phyloP scores from a whole-genome alignment of 2,797 vertebrate genomes.

The Mustela erminea region DNA sequence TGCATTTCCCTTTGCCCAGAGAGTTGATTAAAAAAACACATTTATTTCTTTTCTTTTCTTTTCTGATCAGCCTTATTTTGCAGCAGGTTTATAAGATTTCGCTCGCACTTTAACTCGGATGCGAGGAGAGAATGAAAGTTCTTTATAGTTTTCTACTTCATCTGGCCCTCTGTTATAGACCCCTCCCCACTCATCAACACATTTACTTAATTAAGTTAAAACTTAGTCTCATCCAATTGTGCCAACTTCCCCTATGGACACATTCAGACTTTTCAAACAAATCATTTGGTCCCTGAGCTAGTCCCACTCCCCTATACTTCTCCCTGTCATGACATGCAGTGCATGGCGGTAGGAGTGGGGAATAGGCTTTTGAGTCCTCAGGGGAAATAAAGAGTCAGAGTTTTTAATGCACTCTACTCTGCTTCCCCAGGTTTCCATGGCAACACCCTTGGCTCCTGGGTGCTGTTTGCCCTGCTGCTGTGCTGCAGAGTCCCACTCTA shows the following conservation, averaged over 20 bases:
- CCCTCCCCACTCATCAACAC: neutral
- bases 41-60: neutral
- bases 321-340: neutral
- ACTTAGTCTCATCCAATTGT: neutral
- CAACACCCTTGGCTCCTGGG: conserved; percentile 42
- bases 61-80: conserved; percentile 25
- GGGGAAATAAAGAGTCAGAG: neutral
- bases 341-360: neutral
- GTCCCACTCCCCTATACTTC: neutral
- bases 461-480: neutral
- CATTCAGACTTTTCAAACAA: neutral
- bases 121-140: neutral
- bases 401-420: neutral
- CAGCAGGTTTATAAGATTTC: conserved; percentile 19
- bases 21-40: neutral
- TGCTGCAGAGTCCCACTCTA: neutral
- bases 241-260: conserved; percentile 15
- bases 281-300: neutral
- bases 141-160: neutral
- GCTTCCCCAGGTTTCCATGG: conserved; percentile 33
- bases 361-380: neutral
- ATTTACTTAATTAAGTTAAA: neutral
- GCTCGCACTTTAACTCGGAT: neutral
- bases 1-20: neutral
- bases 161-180: neutral